Conservation (phyloP, 2,888 invertebrate genomes). For the Microctonus brassicae region DNA sequence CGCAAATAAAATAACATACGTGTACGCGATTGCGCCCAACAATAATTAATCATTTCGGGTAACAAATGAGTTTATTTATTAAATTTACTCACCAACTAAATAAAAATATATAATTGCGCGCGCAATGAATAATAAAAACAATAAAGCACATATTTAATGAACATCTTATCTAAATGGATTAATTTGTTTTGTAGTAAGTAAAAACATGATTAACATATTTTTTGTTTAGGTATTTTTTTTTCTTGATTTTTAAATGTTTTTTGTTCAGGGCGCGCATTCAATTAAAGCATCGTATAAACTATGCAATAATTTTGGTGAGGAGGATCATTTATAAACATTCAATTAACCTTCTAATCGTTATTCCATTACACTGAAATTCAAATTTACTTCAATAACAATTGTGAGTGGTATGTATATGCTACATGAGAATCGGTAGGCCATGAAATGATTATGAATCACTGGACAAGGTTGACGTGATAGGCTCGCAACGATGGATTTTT, state of each 20-base stretch:
- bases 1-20: conserved; percentile 60
- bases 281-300: background rate
- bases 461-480: conserved; percentile 45
- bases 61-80: conserved; percentile 44
- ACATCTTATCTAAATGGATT: background rate
- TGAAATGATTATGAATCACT: conserved; percentile 63
- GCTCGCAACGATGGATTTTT: conserved; percentile 47
- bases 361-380: conserved; percentile 55
- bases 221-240: background rate
- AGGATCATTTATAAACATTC: conserved; percentile 36
- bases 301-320: conserved; percentile 22
- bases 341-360: conserved; percentile 41
- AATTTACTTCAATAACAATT: conserved; percentile 58
- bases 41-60: conserved; percentile 62
- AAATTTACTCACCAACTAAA: background rate
- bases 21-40: conserved; percentile 62
- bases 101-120: background rate
- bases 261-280: background rate
- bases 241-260: background rate
- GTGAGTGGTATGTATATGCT: conserved; percentile 58
- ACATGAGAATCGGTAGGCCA: conserved; percentile 63
- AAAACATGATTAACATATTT: too few species aligned
- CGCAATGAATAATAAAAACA: conserved; percentile 11
- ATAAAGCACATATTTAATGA: background rate
- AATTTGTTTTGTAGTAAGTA: too few species aligned